phyloP scores from a whole-genome alignment of 2,113 vertebrate genomes.

The Oryzias curvinotus region DNA sequence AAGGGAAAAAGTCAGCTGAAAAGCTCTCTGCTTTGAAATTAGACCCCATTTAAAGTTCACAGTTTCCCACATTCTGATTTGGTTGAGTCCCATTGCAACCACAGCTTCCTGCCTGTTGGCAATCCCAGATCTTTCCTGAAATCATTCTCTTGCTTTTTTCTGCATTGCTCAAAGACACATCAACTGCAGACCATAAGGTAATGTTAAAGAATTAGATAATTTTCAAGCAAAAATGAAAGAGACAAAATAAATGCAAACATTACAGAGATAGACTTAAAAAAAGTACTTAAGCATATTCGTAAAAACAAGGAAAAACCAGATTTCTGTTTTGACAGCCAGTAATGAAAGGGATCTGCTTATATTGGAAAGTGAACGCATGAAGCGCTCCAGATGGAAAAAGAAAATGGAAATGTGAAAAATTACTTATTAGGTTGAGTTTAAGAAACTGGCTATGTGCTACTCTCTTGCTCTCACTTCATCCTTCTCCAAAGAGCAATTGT shows the following conservation, averaged over 20 bases:
- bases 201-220: neutral
- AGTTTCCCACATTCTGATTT: constrained; percentile 36
- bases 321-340: constrained; percentile 50
- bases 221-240: constrained; percentile 3
- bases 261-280: constrained; percentile 11
- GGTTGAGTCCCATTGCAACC: constrained; percentile 9
- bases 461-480: constrained; percentile 43
- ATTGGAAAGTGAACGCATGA: constrained; percentile 50
- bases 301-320: constrained; percentile 16
- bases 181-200: neutral
- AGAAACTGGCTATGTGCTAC: constrained; percentile 39
- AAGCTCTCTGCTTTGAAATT: constrained; percentile 10
- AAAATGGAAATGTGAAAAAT: constrained; percentile 71
- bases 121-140: constrained; percentile 3
- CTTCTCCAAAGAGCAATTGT: constrained; percentile 35
- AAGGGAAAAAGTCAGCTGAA: constrained; percentile 13
- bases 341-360: constrained; percentile 66
- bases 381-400: constrained; percentile 63
- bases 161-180: constrained; percentile 15
- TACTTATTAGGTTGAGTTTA: constrained; percentile 61
- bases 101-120: constrained; percentile 30
- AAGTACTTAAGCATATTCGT: neutral
- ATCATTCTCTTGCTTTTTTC: constrained; percentile 17
- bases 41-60: constrained; percentile 32
- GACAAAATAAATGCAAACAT: constrained; percentile 3